phyloP scores from a whole-genome alignment of 2,113 vertebrate genomes.

The Camelus dromedarius region DNA sequence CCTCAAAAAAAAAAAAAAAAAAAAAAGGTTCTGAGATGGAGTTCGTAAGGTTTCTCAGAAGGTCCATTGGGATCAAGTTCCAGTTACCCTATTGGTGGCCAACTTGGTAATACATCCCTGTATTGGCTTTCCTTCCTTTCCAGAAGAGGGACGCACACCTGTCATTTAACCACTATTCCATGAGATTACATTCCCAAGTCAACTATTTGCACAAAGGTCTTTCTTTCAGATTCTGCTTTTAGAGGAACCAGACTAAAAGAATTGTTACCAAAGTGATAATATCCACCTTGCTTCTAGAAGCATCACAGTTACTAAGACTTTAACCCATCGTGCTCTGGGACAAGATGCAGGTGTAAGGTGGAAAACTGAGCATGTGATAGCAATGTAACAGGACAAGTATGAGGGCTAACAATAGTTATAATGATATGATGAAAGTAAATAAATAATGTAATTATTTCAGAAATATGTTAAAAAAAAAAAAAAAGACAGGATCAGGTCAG shows the following conservation, averaged over 20 bases:
- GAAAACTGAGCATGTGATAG: neutral
- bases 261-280: neutral
- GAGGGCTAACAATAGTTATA: neutral
- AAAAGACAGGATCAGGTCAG: no score
- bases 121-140: neutral
- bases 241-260: neutral
- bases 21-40: neutral
- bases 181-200: neutral
- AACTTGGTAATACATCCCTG: neutral
- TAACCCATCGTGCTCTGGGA: neutral
- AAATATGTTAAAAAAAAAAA: neutral
- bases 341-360: neutral
- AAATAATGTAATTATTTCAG: neutral
- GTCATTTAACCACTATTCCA: neutral
- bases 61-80: neutral
- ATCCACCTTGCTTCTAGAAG: constrained; percentile 12
- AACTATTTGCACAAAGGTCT: neutral
- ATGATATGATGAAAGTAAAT: neutral
- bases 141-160: neutral
- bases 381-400: neutral
- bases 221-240: constrained; percentile 13
- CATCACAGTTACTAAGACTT: neutral
- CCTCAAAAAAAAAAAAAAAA: neutral
- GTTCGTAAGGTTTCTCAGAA: neutral
- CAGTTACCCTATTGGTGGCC: neutral